Evolutionary conservation across 2,113 vertebrate species (phyloP).

Genomic region (Dermatemys mawii): DNA sequence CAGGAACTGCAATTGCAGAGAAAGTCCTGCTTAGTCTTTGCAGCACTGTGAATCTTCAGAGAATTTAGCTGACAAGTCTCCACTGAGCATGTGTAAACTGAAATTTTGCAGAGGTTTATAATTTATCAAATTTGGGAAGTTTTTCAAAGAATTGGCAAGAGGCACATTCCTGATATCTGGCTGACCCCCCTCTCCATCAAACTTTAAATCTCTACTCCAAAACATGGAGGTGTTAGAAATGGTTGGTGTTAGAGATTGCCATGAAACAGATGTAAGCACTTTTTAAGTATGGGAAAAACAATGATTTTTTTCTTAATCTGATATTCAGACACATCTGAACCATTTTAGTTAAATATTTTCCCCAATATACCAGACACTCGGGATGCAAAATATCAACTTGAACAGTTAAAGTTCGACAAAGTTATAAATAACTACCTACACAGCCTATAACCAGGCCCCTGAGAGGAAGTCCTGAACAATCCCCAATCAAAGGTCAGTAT

Average conservation of each 20-base stretch:
- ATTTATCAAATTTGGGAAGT: neutral
- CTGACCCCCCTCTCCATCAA: rapidly evolving
- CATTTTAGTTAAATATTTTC: neutral
- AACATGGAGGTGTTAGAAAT: neutral
- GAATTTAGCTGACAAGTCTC: neutral
- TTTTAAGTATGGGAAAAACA: neutral
- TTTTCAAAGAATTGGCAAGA: neutral
- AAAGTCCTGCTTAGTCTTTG: neutral
- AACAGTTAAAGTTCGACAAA: neutral
- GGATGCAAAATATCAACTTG: neutral
- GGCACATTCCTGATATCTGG: neutral
- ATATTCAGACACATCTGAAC: rapidly evolving
- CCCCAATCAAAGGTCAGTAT: neutral
- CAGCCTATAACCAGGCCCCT: neutral
- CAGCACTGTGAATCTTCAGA: neutral
- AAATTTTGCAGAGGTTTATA: neutral
- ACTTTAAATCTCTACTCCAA: neutral
- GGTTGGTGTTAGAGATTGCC: no score
- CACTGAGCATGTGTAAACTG: neutral
- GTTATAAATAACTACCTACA: neutral
- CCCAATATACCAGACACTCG: neutral
- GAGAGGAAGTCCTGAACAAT: neutral
- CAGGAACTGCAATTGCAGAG: neutral
- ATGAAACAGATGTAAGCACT: neutral
- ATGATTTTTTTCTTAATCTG: neutral